Evolutionary conservation across 2,113 vertebrate genomes (phyloP).

Genomic region (Bujurquina vittata): DNA sequence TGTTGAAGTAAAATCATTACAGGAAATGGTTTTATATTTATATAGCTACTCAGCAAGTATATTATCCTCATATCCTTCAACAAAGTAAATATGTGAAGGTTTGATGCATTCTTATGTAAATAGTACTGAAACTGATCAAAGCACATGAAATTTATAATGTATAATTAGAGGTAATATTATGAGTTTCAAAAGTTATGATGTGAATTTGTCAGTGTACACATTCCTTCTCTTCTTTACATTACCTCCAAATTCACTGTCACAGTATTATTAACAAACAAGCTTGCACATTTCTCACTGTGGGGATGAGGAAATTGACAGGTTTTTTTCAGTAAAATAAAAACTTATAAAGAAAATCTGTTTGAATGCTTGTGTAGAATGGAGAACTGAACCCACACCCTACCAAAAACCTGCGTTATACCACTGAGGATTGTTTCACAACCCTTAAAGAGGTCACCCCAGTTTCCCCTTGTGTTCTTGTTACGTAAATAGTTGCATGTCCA

Average conservation of each 20-base stretch:
- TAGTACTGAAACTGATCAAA: not conserved
- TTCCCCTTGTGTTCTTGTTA: conserved; percentile 31
- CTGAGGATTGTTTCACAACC: not conserved
- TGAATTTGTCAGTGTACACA: not conserved
- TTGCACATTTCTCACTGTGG: not conserved
- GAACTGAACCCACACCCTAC: not conserved
- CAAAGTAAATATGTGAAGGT: not conserved
- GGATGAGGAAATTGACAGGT: not conserved
- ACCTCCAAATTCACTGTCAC: not conserved
- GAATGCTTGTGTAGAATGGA: not conserved
- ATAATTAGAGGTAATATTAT: not conserved
- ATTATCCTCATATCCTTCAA: too few relatives aligned
- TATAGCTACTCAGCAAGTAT: not conserved
- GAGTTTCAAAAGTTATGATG: not conserved
- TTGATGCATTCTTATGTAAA: not conserved
- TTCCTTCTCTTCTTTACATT: not conserved
- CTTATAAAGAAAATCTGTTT: not conserved
- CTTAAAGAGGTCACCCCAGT: not conserved
- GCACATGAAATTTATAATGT: not conserved
- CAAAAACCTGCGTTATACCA: not conserved
- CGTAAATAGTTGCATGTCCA: conserved; percentile 56
- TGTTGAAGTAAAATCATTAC: not conserved
- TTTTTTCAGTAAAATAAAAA: not conserved
- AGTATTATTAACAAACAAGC: too few relatives aligned
- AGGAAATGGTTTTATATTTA: not conserved